Evolutionary conservation across 2,113 vertebrate genomes (phyloP).

Genomic region (Gadus macrocephalus): DNA sequence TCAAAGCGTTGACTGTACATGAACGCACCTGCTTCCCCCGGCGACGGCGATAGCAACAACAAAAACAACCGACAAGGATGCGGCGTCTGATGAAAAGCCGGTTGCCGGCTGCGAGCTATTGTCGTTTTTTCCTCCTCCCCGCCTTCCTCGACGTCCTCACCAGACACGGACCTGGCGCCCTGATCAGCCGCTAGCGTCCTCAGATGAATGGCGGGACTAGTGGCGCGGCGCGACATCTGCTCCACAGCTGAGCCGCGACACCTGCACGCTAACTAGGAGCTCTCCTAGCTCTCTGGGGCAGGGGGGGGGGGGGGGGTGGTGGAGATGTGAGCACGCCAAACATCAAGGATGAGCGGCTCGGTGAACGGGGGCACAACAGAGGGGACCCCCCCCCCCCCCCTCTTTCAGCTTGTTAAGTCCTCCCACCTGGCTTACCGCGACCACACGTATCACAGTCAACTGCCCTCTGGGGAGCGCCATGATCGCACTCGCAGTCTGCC

Average conservation of each 20-base stretch:
- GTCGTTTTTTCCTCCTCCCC: not conserved
- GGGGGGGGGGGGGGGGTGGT: not conserved
- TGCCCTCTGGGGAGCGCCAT: constrained; percentile 17
- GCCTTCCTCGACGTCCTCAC: not conserved
- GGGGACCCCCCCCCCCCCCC: constrained; percentile 3
- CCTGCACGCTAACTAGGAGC: constrained; percentile 22
- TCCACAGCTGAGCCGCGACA: constrained; percentile 24
- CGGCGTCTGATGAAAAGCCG: too few relatives aligned
- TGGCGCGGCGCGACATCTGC: constrained; percentile 16
- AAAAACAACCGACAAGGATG: not conserved
- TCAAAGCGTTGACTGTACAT: too few relatives aligned
- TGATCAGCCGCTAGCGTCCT: not conserved
- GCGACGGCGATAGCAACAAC: not conserved
- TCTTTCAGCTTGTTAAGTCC: constrained; percentile 11
- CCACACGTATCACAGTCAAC: constrained; percentile 9
- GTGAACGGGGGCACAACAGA: constrained; percentile 6
- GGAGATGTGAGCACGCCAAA: not conserved
- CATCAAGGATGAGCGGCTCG: constrained; percentile 5
- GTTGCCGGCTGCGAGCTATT: too few relatives aligned
- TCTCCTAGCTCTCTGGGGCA: not conserved
- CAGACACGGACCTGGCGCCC: too few relatives aligned
- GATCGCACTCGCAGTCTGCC: constrained; percentile 11
- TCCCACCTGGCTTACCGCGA: constrained; percentile 8
- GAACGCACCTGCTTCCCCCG: too few relatives aligned
- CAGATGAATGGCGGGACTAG: not conserved